Conservation (phyloP, 2,113 vertebrate species). For the Butorides virescens region DNA sequence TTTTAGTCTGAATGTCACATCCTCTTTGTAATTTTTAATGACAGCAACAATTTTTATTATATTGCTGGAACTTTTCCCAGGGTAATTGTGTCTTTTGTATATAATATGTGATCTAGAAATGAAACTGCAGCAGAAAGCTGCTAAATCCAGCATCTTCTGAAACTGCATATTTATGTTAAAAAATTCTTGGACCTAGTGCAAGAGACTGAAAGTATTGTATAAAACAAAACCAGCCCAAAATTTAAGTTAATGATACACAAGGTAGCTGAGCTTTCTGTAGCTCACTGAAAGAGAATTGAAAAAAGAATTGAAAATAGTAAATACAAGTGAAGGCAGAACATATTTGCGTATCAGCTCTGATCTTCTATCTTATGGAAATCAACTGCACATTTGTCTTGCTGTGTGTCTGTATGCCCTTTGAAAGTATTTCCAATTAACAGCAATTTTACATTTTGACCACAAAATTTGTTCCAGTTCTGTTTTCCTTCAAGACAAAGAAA, state of each 20-base stretch:
- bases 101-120: neutral
- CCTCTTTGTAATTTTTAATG: conserved; percentile 30
- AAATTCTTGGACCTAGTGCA: neutral
- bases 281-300: neutral
- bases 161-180: neutral
- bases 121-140: neutral
- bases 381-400: neutral
- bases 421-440: neutral
- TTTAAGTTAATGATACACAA: neutral
- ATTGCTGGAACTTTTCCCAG: conserved; percentile 1
- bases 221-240: neutral
- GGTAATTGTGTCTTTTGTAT: neutral
- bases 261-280: neutral
- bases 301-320: neutral
- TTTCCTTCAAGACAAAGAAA: neutral
- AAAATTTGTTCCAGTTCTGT: neutral
- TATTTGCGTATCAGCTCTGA: neutral
- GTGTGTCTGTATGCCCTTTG: neutral
- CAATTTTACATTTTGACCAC: neutral
- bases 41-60: neutral
- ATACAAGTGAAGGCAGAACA: neutral
- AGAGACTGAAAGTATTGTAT: neutral
- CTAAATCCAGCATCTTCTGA: neutral
- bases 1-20: neutral
- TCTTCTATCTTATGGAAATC: neutral